Evolutionary conservation across 2,113 vertebrate genomes (phyloP), one percentile per base, ranked within the genome.

Genomic region (Maccullochella peelii): DNA sequence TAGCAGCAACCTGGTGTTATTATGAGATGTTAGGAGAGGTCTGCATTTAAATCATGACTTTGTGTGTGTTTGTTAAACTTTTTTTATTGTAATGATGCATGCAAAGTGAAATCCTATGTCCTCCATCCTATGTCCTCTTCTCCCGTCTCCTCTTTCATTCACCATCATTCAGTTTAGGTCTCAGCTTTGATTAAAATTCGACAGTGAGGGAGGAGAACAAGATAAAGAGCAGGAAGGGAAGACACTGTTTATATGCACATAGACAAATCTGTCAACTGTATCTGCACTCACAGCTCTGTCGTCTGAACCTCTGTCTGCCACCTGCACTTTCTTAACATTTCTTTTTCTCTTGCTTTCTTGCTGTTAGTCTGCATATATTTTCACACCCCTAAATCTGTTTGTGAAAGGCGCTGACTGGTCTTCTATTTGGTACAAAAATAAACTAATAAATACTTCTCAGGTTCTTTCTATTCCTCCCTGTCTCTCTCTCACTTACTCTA

Each of bases 111-210:
- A 23, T 36, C 33, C 5, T 36, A 36, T 36, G 33, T 36, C n/a
- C n/a, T n/a, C n/a, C n/a, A n/a, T n/a, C n/a, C n/a, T n/a, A n/a
- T n/a, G n/a, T n/a, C 21, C 49, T 42, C 33, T 21, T 38, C 50
- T 16, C 23, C 7, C 5, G 0, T 15, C 59, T 47, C 38, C 8
- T 65, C 68, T 65, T 55, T 36, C 11, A 61, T 71, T 25, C 58
- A 36, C 58, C 6, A 18, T 38, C 16, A 47, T 20, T 40, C 16
- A 25, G 20, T 30, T 42, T 3, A 18, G 9, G 72, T 21, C 23
- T 50, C 11, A 14, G 33, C 44, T 54, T 77, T 47, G 47, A 63
- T 74, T 61, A 27, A 68, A 68, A 54, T 36, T n/a, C n/a, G 62
- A 33, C 27, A 63, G 44, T 6, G 12, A 70, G 42, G 30, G 20